A percentile compares a stretch with the other conserved stretches of the same genome.
These are phyloP conservation scores for Megaptera novaeangliae DNA, from an alignment of 2,113 vertebrate genomes.

Conservation along the genomic window DNA sequence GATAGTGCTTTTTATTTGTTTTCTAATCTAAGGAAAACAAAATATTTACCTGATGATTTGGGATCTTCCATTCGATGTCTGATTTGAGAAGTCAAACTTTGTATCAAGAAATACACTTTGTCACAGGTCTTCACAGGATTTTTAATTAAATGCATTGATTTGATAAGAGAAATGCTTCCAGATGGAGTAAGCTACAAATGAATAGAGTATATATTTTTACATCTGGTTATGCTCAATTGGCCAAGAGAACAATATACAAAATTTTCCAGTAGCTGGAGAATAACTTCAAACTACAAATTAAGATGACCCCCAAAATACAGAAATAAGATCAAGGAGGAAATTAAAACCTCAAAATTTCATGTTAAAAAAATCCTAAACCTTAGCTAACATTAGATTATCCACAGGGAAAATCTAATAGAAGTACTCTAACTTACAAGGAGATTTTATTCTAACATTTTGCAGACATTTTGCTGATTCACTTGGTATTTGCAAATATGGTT, in stretches of 20 bases:
- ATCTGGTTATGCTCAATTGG: neutral
- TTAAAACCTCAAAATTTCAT: neutral
- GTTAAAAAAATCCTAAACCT: neutral
- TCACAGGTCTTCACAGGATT: constrained; percentile 93
- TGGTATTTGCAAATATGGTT: neutral
- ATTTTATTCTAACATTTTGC: neutral
- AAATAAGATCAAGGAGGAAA: neutral
- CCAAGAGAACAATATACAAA: neutral
- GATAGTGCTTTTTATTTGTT: constrained; percentile 5
- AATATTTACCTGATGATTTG: constrained; percentile 87
- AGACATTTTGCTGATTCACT: neutral
- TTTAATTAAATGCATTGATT: constrained; percentile 92
- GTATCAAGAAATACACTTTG: constrained; percentile 91
- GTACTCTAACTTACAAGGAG: neutral
- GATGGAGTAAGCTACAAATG: constrained; percentile 88
- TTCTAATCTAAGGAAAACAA: neutral
- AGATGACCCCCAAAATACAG: neutral
- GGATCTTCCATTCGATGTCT: constrained; percentile 91
- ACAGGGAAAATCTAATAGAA: neutral
- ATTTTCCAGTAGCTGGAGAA: neutral
- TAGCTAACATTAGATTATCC: neutral
- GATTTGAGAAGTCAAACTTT: constrained; percentile 91
- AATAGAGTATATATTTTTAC: constrained; percentile 58
- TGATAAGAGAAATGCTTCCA: constrained; percentile 87
- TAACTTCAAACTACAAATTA: neutral